These are phyloP conservation scores for Suncus etruscus DNA, from an alignment of 2,113 vertebrate genomes.

Conservation along the genomic window DNA sequence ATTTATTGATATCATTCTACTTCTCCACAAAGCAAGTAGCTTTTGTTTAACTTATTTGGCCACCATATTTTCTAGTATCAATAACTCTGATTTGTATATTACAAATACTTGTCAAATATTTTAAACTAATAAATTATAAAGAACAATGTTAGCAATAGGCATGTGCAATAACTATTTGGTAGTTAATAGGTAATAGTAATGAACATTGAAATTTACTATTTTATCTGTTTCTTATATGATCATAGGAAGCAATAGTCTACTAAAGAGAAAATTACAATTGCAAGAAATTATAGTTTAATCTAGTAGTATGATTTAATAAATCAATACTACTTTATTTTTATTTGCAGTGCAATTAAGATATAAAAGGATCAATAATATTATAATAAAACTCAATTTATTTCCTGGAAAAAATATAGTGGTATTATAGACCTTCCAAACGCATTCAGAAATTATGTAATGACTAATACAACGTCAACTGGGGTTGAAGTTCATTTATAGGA, in stretches of 20 bases:
- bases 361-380: background rate
- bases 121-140: background rate
- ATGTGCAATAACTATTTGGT: background rate
- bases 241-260: background rate
- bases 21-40: background rate
- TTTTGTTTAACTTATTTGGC: background rate
- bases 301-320: background rate
- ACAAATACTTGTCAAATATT: background rate
- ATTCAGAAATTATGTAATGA: too few species aligned
- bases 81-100: background rate
- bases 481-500: too few species aligned
- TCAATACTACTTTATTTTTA: background rate
- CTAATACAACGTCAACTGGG: too few species aligned
- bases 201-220: background rate
- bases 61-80: background rate
- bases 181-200: background rate
- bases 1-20: background rate
- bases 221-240: background rate
- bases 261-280: background rate
- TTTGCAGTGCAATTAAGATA: background rate
- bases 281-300: slow-evolving; percentile 6
- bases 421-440: background rate
- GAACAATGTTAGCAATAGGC: background rate
- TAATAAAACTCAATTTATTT: background rate
- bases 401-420: background rate